Conservation (phyloP, 2,888 invertebrate genomes). For the Platerodrilus igneus region DNA sequence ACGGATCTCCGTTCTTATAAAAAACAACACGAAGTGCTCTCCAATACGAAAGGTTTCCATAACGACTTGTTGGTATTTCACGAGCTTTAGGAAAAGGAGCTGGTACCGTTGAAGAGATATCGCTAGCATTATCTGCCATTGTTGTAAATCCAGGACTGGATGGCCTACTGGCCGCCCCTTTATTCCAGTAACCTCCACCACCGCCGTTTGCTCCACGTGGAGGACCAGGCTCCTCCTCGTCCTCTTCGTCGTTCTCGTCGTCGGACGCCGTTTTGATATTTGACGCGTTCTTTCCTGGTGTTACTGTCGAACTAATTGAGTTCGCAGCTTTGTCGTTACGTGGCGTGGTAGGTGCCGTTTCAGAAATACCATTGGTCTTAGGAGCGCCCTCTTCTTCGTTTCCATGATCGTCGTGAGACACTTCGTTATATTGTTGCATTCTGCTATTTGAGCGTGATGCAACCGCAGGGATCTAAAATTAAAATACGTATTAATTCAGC, state of each 20-base stretch:
- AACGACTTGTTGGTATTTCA: constrained; percentile 57
- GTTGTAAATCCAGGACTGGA: constrained; percentile 48
- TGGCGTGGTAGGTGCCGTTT: constrained; percentile 50
- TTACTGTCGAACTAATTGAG: constrained; percentile 31
- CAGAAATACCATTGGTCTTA: constrained; percentile 39
- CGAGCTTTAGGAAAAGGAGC: constrained; percentile 51
- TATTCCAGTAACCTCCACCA: constrained; percentile 51
- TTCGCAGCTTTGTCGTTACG: constrained; percentile 41
- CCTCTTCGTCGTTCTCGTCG: constrained; percentile 40
- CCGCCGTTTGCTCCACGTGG: constrained; percentile 48
- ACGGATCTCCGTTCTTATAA: constrained; percentile 90
- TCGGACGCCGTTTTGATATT: constrained; percentile 38
- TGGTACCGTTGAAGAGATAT: constrained; percentile 56
- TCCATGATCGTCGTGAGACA: constrained; percentile 34
- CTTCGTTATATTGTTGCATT: constrained; percentile 52
- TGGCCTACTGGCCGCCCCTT: constrained; percentile 53
- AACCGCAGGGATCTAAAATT: constrained; percentile 42
- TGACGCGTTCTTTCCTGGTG: constrained; percentile 27
- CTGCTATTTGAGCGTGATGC: constrained; percentile 44
- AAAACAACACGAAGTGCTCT: constrained; percentile 82
- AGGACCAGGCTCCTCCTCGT: constrained; percentile 32
- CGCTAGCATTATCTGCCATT: constrained; percentile 58
- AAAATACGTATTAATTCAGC: neutral
- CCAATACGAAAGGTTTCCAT: constrained; percentile 82
- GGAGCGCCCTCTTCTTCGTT: constrained; percentile 37